phyloP scores from a whole-genome alignment of 2,888 invertebrate genomes.

The Cephus rjabovi region DNA sequence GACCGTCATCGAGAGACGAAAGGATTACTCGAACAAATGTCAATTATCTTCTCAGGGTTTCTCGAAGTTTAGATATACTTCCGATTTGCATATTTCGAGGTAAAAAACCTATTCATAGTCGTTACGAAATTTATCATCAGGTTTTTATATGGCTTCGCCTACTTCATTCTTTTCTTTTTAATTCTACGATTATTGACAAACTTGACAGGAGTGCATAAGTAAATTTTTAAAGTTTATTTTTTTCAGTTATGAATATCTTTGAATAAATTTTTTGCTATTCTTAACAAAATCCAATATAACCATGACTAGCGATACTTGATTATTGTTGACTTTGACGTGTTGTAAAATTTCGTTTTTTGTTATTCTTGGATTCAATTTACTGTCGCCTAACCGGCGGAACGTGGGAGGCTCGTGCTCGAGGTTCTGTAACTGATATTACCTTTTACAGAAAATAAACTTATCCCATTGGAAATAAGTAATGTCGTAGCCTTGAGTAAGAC shows the following conservation, averaged over 20 bases:
- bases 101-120: background rate
- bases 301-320: background rate
- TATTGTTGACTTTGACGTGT: background rate
- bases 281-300: background rate
- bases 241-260: background rate
- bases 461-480: slow-evolving; percentile 38
- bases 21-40: slow-evolving; percentile 27
- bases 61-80: background rate
- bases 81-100: background rate
- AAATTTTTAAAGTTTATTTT: background rate
- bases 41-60: slow-evolving; percentile 17
- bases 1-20: slow-evolving; percentile 21
- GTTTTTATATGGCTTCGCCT: background rate
- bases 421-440: slow-evolving; percentile 29
- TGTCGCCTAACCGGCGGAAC: background rate
- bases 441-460: slow-evolving; percentile 40
- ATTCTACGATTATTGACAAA: background rate
- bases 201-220: background rate
- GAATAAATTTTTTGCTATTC: background rate
- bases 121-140: background rate
- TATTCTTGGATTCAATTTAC: background rate
- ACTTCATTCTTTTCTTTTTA: background rate
- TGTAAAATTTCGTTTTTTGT: background rate
- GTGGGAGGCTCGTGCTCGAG: slow-evolving; percentile 16
- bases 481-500: slow-evolving; percentile 37